A percentile compares a stretch with the other conserved stretches of the same genome.
Evolutionary conservation across 2,888 invertebrate genomes (phyloP).

Genomic region (Cheilosia variabilis): DNA sequence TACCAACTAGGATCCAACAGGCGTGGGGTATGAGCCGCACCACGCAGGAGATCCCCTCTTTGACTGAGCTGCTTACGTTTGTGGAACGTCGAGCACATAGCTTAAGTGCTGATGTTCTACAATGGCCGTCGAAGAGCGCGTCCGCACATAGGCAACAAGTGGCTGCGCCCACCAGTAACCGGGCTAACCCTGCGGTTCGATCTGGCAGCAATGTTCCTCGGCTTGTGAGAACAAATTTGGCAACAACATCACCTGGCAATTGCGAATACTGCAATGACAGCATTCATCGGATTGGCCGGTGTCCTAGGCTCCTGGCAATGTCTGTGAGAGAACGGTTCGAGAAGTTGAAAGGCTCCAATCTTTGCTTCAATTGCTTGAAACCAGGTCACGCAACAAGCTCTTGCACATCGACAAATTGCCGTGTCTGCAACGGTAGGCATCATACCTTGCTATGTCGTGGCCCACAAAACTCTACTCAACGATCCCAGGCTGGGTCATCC

Average conservation of each 20-base stretch:
- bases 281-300: constrained; percentile 17
- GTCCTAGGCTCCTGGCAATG: constrained; percentile 12
- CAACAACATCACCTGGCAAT: constrained; percentile 29
- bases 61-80: constrained; percentile 4
- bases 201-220: constrained; percentile 16
- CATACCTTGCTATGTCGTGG: constrained; percentile 19
- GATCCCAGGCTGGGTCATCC: not conserved
- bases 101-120: not conserved
- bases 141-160: constrained; percentile 2
- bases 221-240: constrained; percentile 19
- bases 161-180: constrained; percentile 16
- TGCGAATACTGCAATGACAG: constrained; percentile 30
- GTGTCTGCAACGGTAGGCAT: constrained; percentile 24
- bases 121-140: not conserved
- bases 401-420: constrained; percentile 3
- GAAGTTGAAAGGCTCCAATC: constrained; percentile 19
- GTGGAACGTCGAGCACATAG: constrained; percentile 49
- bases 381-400: constrained; percentile 30
- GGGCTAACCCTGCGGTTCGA: not conserved
- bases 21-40: constrained; percentile 38
- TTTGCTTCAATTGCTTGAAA: constrained; percentile 51
- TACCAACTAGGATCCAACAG: constrained; percentile 26
- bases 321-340: constrained; percentile 36
- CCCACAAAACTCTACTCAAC: not conserved
- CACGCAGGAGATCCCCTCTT: constrained; percentile 24